Evolutionary conservation across 2,797 vertebrate genomes (phyloP).

Genomic region (Pseudopleuronectes americanus): DNA sequence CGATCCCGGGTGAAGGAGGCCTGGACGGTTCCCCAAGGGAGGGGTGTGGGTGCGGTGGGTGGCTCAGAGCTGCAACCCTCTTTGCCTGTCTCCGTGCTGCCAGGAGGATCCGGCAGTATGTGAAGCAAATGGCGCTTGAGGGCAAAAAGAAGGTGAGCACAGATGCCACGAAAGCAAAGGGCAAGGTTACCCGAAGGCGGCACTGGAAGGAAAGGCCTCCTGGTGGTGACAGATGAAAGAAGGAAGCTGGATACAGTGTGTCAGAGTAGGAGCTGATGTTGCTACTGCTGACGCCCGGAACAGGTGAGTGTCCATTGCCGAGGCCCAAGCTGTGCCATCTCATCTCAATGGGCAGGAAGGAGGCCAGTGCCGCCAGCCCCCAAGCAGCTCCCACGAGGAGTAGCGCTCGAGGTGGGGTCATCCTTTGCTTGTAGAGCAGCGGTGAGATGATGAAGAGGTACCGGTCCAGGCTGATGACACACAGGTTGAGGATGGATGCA

Average conservation of each 20-base stretch:
- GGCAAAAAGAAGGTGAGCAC: slow-evolving; percentile 97
- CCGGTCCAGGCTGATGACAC: slow-evolving; percentile 96
- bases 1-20: slow-evolving; percentile 75
- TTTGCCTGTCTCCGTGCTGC: slow-evolving; percentile 91
- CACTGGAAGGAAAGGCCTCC: slow-evolving; percentile 86
- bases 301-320: slow-evolving; percentile 30
- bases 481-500: slow-evolving; percentile 98
- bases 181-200: slow-evolving; percentile 90
- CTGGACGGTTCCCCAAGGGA: slow-evolving; percentile 80
- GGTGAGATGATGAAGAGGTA: slow-evolving; percentile 98
- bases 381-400: slow-evolving; percentile 91
- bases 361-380: slow-evolving; percentile 90
- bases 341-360: slow-evolving; percentile 95
- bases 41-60: slow-evolving; percentile 81
- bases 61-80: slow-evolving; percentile 90
- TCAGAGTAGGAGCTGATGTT: slow-evolving; percentile 69
- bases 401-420: slow-evolving; percentile 91
- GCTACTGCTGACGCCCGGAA: slow-evolving; percentile 34
- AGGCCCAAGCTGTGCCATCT: slow-evolving; percentile 92
- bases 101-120: slow-evolving; percentile 95
- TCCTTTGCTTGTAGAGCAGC: slow-evolving; percentile 93
- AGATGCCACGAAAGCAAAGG: slow-evolving; percentile 93
- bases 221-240: slow-evolving; percentile 69
- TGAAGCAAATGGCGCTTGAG: slow-evolving; percentile 95
- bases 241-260: slow-evolving; percentile 72